phyloP scores from a whole-genome alignment of 2,113 vertebrate genomes.

The Cavia aperea region DNA sequence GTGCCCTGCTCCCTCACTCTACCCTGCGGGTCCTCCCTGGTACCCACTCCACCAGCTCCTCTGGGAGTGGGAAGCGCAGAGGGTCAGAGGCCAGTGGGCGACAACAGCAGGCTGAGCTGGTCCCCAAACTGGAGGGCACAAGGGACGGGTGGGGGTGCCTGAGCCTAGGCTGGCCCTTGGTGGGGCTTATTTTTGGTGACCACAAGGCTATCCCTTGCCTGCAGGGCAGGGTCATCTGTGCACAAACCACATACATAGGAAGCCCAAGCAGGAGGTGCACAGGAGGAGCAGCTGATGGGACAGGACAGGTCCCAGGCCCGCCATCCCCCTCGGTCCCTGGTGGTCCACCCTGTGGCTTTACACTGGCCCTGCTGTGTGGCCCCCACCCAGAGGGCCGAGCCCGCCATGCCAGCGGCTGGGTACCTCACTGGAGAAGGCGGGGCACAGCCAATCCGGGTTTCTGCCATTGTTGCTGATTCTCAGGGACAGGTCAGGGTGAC shows the following conservation, averaged over 20 bases:
- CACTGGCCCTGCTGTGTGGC: too few relatives aligned
- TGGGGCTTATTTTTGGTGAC: neutral
- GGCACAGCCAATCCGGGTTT: fast-evolving
- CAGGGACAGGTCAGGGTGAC: fast-evolving
- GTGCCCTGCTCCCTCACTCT: neutral
- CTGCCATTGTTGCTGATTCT: neutral
- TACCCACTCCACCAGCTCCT: neutral
- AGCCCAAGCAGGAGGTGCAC: neutral
- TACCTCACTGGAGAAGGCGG: neutral
- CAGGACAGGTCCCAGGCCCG: neutral
- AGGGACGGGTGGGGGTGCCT: neutral
- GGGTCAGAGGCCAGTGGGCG: neutral
- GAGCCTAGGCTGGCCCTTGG: neutral
- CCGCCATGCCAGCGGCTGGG: fast-evolving
- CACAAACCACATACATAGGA: neutral
- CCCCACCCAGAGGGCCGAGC: too few relatives aligned
- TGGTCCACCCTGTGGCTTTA: neutral
- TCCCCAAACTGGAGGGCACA: neutral
- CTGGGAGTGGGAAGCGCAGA: neutral
- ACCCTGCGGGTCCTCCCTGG: neutral
- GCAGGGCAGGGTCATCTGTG: neutral
- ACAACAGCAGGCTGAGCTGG: neutral
- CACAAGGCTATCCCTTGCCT: neutral
- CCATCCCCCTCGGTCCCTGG: neutral
- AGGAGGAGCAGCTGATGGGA: neutral